Percentiles rank a stretch among this genome's conserved stretches.
Evolutionary conservation across 1,140 invertebrate genomes (phyloP).

Genomic region (Amphibalanus amphitrite): DNA sequence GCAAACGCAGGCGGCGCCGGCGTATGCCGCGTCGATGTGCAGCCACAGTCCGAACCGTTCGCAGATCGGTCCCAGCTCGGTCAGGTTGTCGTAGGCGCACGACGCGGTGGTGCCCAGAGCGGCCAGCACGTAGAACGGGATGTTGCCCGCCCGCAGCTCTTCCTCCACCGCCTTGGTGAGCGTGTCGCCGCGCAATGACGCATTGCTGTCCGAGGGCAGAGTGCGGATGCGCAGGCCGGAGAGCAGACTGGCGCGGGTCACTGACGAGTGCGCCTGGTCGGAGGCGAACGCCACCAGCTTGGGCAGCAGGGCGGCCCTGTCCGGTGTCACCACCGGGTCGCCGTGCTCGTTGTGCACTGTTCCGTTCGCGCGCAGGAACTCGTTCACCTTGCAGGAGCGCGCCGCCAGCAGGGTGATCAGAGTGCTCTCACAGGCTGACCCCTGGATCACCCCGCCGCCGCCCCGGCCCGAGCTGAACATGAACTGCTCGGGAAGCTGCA

Average conservation of each 20-base stretch:
- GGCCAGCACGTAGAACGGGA: constrained; percentile 70
- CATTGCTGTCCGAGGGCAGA: constrained; percentile 63
- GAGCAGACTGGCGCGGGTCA: constrained; percentile 76
- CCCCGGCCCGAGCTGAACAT: constrained; percentile 58
- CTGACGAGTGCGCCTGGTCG: constrained; percentile 77
- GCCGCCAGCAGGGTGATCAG: constrained; percentile 77
- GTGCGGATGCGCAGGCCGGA: constrained; percentile 68
- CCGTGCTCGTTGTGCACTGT: neutral
- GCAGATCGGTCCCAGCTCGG: constrained; percentile 71
- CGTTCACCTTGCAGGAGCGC: constrained; percentile 3
- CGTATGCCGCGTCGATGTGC: constrained; percentile 90
- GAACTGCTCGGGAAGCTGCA: constrained; percentile 77
- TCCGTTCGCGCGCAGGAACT: neutral
- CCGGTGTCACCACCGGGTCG: neutral
- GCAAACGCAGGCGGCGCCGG: constrained; percentile 82
- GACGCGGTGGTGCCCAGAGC: constrained; percentile 79
- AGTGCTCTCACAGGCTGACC: constrained; percentile 73
- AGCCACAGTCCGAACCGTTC: constrained; percentile 61
- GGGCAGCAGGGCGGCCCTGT: neutral
- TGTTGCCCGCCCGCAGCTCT: constrained; percentile 60
- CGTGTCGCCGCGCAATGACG: constrained; percentile 57
- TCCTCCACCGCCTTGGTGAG: constrained; percentile 62
- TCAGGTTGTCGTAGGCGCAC: constrained; percentile 71
- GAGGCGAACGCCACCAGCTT: constrained; percentile 17
- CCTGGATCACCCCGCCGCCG: constrained; percentile 80